phyloP scores from a whole-genome alignment of 2,888 invertebrate species.

The Tenthredo scrophulariae region DNA sequence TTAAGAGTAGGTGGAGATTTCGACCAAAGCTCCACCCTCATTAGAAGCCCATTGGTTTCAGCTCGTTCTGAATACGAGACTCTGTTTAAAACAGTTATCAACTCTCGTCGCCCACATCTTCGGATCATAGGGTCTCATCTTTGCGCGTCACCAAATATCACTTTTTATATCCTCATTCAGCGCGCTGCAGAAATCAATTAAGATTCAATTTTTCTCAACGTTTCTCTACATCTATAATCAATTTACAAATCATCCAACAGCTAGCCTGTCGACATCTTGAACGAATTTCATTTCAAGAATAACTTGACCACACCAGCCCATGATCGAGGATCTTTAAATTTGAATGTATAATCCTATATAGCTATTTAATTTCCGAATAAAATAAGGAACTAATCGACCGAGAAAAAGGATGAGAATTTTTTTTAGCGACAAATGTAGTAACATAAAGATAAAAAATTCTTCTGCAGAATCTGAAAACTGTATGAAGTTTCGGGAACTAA shows the following conservation, averaged over 20 bases:
- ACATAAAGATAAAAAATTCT: not conserved
- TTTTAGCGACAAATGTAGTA: not conserved
- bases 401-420: not conserved
- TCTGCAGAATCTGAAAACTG: not conserved
- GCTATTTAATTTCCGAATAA: not conserved
- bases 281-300: too few species aligned
- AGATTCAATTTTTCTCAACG: not conserved
- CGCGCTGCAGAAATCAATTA: not conserved
- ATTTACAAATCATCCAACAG: not conserved
- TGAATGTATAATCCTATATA: not conserved
- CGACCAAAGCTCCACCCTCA: slow-evolving; percentile 75
- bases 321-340: not conserved
- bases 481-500: not conserved
- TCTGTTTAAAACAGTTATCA: slow-evolving; percentile 50
- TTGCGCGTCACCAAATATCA: not conserved
- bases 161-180: not conserved
- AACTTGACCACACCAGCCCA: not conserved
- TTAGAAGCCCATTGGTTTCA: slow-evolving; percentile 75
- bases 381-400: too few species aligned
- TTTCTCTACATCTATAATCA: not conserved
- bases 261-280: too few species aligned
- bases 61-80: slow-evolving; percentile 52
- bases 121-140: slow-evolving; percentile 9
- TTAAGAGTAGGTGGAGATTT: slow-evolving; percentile 78
- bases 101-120: slow-evolving; percentile 36